phyloP scores from a whole-genome alignment of 2,888 invertebrate genomes.

The Maniola hyperantus region DNA sequence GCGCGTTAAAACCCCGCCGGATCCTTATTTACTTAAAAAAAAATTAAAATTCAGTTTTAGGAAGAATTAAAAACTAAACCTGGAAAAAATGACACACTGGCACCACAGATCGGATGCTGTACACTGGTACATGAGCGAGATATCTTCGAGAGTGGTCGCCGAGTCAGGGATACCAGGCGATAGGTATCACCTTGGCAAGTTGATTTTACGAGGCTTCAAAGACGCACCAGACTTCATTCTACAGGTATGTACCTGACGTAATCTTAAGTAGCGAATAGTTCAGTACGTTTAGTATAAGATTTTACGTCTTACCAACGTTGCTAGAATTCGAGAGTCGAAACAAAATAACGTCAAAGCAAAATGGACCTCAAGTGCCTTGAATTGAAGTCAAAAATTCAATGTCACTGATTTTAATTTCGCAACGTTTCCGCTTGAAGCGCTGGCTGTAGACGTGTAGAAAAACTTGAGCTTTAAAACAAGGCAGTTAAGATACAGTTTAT shows the following conservation, averaged over 20 bases:
- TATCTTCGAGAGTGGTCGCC: constrained; percentile 43
- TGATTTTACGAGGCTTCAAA: constrained; percentile 43
- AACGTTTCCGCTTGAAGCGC: no score
- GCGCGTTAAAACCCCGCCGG: background rate
- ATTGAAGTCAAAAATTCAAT: no score
- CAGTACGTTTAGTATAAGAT: no score
- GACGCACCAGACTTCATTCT: constrained; percentile 48
- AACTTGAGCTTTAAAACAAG: no score
- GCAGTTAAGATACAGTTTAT: no score
- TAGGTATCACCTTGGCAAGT: constrained; percentile 47
- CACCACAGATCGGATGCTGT: constrained; percentile 31
- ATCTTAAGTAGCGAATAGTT: background rate
- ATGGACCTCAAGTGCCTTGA: no score
- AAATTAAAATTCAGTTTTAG: background rate
- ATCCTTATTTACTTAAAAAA: background rate
- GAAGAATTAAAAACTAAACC: background rate
- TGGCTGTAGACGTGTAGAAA: no score
- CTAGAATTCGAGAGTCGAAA: no score
- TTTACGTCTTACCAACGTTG: no score
- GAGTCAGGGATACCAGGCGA: constrained; percentile 45
- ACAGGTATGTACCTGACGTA: constrained; percentile 47
- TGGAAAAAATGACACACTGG: constrained; percentile 16
- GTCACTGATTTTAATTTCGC: no score
- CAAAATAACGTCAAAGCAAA: no score
- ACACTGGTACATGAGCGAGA: constrained; percentile 39